Base-by-base conservation (phyloP, 2,797 vertebrate genomes). In the Argya squamiceps region DNA sequence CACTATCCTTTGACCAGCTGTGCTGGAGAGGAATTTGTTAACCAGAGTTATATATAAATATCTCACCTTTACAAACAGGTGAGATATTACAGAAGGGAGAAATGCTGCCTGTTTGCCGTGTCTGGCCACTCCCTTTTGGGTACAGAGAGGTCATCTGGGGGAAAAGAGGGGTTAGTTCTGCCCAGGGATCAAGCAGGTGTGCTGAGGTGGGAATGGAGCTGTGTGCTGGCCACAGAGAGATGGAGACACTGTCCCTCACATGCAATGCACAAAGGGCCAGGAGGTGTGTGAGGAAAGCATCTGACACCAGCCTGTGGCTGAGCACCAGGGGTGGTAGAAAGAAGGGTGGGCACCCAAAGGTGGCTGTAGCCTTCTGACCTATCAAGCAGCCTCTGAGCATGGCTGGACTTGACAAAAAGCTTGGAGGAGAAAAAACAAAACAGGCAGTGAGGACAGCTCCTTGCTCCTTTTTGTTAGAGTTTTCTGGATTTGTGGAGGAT, bases 181-280 rank as follows among this genome's bases (percentile, higher is more conserved):
- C 36, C 30, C 2, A 4, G 37, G 23, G 9, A 41, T 17, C 3
- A 10, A 60, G n/a, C 59, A 62, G n/a, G 1, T 16, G 1, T 5
- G 8, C 15, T 62, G 73, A 36, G 20, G 15, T 60, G 17, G 55
- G 27, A 64, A n/a, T 29, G 53, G 37, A 78, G 49, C 12, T 69
- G 4, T 13, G 13, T 43, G 55, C 32, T 69, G 53, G 6, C 27
- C 29, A 47, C 7, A 1, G 2, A 39, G 67, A 29, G 4, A 7
- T 46, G 30, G 46, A 14, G 23, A 12, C 6, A 4, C 6, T 7
- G 11, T 62, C 13, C 27, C 29, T 26, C 26, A 2, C 2, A 1
- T 46, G 22, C 9, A 52, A 1, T 11, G 26, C 8, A 20, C 30
- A 47, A 1, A 20, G 36, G 49, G 4, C 32, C 73, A 65, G n/a